Evolutionary conservation across 2,888 invertebrate genomes (phyloP).

Genomic region (Himalopsyche anomala): DNA sequence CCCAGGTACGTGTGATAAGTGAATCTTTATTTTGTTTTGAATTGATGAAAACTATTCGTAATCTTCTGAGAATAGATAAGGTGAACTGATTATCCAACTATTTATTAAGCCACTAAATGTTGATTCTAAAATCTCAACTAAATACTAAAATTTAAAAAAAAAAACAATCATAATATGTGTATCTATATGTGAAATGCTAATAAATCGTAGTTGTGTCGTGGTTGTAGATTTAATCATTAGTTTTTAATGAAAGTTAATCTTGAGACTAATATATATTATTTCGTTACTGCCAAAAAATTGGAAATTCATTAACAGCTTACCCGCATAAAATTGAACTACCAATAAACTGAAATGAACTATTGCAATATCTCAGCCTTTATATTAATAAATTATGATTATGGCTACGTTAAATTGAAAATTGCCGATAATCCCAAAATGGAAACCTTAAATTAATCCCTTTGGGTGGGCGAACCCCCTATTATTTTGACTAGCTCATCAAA

Average conservation of each 20-base stretch:
- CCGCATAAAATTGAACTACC: constrained; percentile 33
- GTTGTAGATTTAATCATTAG: too few relatives aligned
- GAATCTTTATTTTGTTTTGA: too few relatives aligned
- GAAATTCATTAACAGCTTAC: background rate
- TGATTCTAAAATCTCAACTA: too few relatives aligned
- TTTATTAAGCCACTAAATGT: too few relatives aligned
- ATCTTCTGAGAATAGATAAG: too few relatives aligned
- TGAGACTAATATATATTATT: background rate
- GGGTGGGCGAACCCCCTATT: background rate
- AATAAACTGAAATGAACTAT: constrained; percentile 12
- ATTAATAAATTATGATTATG: constrained; percentile 9
- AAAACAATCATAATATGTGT: too few relatives aligned
- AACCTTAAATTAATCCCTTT: constrained; percentile 34
- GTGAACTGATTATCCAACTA: too few relatives aligned
- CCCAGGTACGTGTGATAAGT: too few relatives aligned
- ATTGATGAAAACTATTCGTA: too few relatives aligned
- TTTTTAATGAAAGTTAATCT: background rate
- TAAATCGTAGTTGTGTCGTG: background rate
- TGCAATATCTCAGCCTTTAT: constrained; percentile 16
- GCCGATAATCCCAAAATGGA: constrained; percentile 36
- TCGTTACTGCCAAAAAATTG: background rate
- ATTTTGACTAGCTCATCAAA: background rate
- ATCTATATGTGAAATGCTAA: background rate
- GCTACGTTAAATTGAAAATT: constrained; percentile 8
- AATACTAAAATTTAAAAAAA: too few relatives aligned